A percentile compares a stretch with the other conserved stretches of the same genome.
phyloP scores from a whole-genome alignment of 2,888 invertebrate species.

The Cecidostiba fungosa region DNA sequence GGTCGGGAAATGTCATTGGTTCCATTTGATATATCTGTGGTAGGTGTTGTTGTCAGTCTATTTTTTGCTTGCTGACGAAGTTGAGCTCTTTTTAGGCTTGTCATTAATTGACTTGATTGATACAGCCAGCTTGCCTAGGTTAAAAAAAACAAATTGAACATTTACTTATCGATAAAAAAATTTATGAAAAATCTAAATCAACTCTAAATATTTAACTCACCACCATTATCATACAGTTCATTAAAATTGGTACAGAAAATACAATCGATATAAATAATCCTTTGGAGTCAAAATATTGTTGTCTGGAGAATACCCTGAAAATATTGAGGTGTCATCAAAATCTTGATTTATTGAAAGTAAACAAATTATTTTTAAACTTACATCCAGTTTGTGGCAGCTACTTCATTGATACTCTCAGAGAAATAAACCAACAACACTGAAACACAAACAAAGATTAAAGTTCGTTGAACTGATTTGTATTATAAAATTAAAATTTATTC shows the following conservation, averaged over 20 bases:
- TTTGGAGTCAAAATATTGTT: conserved; percentile 96
- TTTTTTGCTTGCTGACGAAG: conserved; percentile 85
- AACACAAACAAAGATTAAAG: conserved; percentile 70
- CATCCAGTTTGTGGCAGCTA: conserved; percentile 93
- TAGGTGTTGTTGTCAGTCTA: conserved; percentile 66
- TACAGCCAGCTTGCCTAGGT: conserved; percentile 94
- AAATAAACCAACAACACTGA: conserved; percentile 93
- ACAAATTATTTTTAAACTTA: conserved; percentile 72
- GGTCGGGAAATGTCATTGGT: conserved; percentile 60
- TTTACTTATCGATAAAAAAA: conserved; percentile 19
- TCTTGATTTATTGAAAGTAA: neutral
- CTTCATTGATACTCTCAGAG: conserved; percentile 94
- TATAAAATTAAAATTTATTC: neutral
- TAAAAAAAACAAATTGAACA: conserved; percentile 18
- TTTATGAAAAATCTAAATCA: conserved; percentile 13
- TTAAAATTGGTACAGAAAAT: conserved; percentile 94
- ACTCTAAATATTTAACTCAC: conserved; percentile 83
- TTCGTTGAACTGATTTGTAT: conserved; percentile 7
- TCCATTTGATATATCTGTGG: conserved; percentile 67
- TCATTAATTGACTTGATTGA: conserved; percentile 93
- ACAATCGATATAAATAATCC: conserved; percentile 96
- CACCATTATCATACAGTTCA: conserved; percentile 96
- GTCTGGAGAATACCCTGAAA: conserved; percentile 89
- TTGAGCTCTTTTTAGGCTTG: conserved; percentile 91
- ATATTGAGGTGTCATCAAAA: conserved; percentile 34